Evolutionary conservation across 2,888 invertebrate species (phyloP), one percentile per base, ranked within the genome.

Genomic region (Ceramica pisi): DNA sequence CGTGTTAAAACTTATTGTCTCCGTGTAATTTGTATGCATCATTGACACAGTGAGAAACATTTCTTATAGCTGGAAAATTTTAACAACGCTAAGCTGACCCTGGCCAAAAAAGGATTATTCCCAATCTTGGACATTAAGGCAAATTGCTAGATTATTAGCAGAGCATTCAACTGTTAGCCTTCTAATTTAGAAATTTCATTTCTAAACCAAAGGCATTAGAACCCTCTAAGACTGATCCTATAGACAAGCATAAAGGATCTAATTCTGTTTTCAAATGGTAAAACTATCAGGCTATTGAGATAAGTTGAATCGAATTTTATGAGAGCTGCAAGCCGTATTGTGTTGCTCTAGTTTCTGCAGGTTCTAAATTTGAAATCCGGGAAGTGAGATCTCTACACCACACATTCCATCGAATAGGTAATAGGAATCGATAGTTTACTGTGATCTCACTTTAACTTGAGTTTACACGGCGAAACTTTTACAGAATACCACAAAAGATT

Each of bases 1-100:
- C 31, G 38, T 53, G 51, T 41, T 46, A 23, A 38, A 38, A 8
- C 21, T 38, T 38, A 76, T 68, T 73, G 76, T 78, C 57, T 62
- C 16, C 6, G n/a, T 23, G 10, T 69, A 12, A 62, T 50, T 55
- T 46, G 31, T 44, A 60, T 60, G 31, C 31, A 60, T 50, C 41
- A 68, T 68, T 57, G 51, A 12, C 8, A 16, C 10, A 14, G 38
- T 77, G 78, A 31, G 71, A 77, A 71, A 14, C 46, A 6, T 16
- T 16, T 67, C 16, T 69, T 61, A 23, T 26, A 50, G 4, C 38
- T 31, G 7, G 6, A 14, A 21, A 46, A 38, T 6, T 35, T 66
- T 23, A 23, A 7, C 9, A 51, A 61, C 16, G n/a, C 23, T 21
- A 23, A 21, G n/a, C 12, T 21, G 14, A 73, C 35, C 44, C 3